phyloP scores from a whole-genome alignment of 2,797 vertebrate genomes.

The Ciconia nigra region DNA sequence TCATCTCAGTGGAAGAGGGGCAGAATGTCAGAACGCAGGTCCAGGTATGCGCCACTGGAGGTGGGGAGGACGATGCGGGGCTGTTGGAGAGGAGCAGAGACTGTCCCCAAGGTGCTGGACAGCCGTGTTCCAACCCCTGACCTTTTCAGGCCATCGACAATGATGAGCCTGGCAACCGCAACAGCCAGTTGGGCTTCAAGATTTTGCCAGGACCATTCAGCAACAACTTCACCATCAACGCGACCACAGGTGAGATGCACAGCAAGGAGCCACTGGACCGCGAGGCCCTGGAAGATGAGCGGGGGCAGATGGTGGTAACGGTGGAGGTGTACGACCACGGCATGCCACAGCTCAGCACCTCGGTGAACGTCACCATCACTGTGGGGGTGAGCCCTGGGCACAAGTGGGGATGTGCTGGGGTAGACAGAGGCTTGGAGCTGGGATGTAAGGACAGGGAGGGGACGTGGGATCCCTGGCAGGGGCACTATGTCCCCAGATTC shows the following conservation, averaged over 20 bases:
- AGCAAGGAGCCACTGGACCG: slow-evolving; percentile 79
- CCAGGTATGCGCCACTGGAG: slow-evolving; percentile 20
- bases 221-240: slow-evolving; percentile 82
- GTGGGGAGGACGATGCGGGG: rapidly evolving
- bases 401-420: background rate
- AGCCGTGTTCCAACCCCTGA: rapidly evolving
- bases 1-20: slow-evolving; percentile 78
- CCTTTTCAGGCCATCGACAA: slow-evolving; percentile 83
- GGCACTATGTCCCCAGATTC: background rate
- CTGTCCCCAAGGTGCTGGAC: rapidly evolving
- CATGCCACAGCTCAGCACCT: slow-evolving; percentile 35
- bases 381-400: slow-evolving; percentile 77
- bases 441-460: background rate
- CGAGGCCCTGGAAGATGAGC: slow-evolving; percentile 77
- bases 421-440: background rate
- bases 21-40: slow-evolving; percentile 20
- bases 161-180: slow-evolving; percentile 77
- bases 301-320: slow-evolving; percentile 77
- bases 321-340: slow-evolving; percentile 85
- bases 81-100: background rate
- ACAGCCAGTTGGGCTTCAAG: slow-evolving; percentile 80
- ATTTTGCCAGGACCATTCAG: slow-evolving; percentile 78
- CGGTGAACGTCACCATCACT: slow-evolving; percentile 74
- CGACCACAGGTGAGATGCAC: slow-evolving; percentile 68
- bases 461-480: background rate